Evolutionary conservation across 2,888 invertebrate species (phyloP).

Genomic region (Chesias legatella): DNA sequence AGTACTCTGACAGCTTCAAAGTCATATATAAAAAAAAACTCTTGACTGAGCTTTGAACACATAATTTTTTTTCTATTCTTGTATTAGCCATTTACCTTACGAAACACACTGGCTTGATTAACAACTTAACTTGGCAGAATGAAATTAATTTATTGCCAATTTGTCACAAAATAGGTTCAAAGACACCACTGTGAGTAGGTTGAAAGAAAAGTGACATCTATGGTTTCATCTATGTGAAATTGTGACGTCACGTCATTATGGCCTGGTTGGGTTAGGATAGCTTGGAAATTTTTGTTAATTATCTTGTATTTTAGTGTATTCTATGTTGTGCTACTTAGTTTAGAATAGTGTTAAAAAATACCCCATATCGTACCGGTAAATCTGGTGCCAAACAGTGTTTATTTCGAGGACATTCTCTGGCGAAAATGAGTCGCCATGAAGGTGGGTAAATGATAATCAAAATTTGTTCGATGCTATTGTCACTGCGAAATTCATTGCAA

Average conservation of each 20-base stretch:
- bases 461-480: constrained; percentile 78
- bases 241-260: constrained; percentile 80
- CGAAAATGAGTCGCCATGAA: constrained; percentile 96
- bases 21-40: too few species aligned
- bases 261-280: constrained; percentile 87
- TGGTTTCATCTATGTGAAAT: constrained; percentile 48
- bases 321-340: constrained; percentile 80
- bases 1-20: too few species aligned
- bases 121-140: too few species aligned
- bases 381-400: constrained; percentile 73
- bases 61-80: too few species aligned
- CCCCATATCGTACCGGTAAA: constrained; percentile 71
- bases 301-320: constrained; percentile 83
- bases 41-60: too few species aligned
- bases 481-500: constrained; percentile 61
- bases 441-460: constrained; percentile 87
- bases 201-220: constrained; percentile 23
- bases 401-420: constrained; percentile 70
- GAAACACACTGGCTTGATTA: too few species aligned
- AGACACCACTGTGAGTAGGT: too few species aligned
- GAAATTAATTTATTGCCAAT: too few species aligned
- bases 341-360: constrained; percentile 78
- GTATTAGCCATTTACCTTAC: too few species aligned
- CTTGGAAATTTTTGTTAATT: constrained; percentile 84
- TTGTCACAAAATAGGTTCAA: too few species aligned